Percentiles rank a stretch among this genome's conserved stretches.
These are phyloP conservation scores for Acrobasis consociella DNA, from an alignment of 2,888 invertebrate genomes.

Conservation along the genomic window DNA sequence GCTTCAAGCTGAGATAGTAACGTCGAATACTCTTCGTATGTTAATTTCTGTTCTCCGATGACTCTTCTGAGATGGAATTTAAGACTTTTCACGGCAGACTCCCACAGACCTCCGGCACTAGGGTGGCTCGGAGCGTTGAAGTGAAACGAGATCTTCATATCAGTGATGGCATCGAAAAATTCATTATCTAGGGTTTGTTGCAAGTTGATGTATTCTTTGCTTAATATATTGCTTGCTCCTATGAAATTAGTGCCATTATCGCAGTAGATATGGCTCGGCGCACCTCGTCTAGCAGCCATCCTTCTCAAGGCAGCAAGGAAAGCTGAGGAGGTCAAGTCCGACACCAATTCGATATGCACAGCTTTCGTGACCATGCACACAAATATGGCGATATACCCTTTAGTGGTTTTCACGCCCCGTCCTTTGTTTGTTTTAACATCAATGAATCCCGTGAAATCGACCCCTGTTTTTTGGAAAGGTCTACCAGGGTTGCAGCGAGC, in stretches of 20 bases:
- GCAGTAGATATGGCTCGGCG: too few relatives aligned
- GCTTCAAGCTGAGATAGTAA: conserved; percentile 37
- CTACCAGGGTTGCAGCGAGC: conserved; percentile 23
- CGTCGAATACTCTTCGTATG: conserved; percentile 35
- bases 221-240: too few relatives aligned
- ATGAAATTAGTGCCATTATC: too few relatives aligned
- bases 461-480: conserved; percentile 29
- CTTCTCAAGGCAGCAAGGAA: too few relatives aligned
- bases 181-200: too few relatives aligned
- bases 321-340: conserved; percentile 16
- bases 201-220: too few relatives aligned
- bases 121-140: too few relatives aligned
- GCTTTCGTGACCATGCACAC: conserved; percentile 31
- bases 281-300: too few relatives aligned
- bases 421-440: conserved; percentile 30
- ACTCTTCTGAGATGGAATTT: conserved; percentile 33
- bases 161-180: too few relatives aligned
- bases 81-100: conserved; percentile 18
- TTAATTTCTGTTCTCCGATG: conserved; percentile 35
- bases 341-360: conserved; percentile 30
- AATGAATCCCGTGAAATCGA: conserved; percentile 30
- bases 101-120: neutral
- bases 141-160: too few relatives aligned
- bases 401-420: conserved; percentile 25
- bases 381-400: conserved; percentile 30